Evolutionary conservation across 1,140 invertebrate genomes (phyloP).

Genomic region (Sycophaga agraensis): DNA sequence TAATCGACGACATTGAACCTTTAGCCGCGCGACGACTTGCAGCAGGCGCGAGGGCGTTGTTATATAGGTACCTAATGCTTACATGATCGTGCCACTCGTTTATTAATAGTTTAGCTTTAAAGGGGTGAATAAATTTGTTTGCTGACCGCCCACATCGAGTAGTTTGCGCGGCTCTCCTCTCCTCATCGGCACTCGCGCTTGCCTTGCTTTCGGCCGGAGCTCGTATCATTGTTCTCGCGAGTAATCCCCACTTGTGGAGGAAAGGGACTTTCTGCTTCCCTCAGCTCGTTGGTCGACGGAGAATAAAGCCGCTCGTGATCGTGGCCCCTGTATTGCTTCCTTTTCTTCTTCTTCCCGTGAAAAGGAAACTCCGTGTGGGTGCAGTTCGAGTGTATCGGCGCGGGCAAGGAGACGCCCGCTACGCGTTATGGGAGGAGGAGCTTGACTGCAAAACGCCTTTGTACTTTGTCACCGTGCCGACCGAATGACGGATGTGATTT

Average conservation of each 20-base stretch:
- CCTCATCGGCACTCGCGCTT: too few species aligned
- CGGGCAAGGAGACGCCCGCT: background rate
- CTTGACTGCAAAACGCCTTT: background rate
- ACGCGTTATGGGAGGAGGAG: background rate
- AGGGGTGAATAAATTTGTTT: slow-evolving; percentile 41
- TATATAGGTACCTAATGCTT: background rate
- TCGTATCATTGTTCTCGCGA: slow-evolving; percentile 2
- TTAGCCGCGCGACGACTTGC: background rate
- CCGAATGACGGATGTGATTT: slow-evolving; percentile 21
- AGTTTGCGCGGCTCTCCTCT: too few species aligned
- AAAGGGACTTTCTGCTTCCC: slow-evolving; percentile 12
- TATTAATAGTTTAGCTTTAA: slow-evolving; percentile 44
- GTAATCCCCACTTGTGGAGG: slow-evolving; percentile 14
- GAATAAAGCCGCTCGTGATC: too few species aligned
- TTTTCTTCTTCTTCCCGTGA: slow-evolving; percentile 1
- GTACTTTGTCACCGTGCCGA: slow-evolving; percentile 2
- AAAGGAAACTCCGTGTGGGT: slow-evolving; percentile 15
- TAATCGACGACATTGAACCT: slow-evolving; percentile 16
- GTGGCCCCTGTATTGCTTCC: background rate
- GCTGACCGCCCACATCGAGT: slow-evolving; percentile 35
- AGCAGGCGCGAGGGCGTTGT: background rate
- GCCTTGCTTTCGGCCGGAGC: slow-evolving; percentile 3
- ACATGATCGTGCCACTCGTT: slow-evolving; percentile 17
- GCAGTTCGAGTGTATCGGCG: background rate
- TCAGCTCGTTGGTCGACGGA: too few species aligned